phyloP scores from a whole-genome alignment of 2,888 invertebrate species.

The Matsumyia berberina region DNA sequence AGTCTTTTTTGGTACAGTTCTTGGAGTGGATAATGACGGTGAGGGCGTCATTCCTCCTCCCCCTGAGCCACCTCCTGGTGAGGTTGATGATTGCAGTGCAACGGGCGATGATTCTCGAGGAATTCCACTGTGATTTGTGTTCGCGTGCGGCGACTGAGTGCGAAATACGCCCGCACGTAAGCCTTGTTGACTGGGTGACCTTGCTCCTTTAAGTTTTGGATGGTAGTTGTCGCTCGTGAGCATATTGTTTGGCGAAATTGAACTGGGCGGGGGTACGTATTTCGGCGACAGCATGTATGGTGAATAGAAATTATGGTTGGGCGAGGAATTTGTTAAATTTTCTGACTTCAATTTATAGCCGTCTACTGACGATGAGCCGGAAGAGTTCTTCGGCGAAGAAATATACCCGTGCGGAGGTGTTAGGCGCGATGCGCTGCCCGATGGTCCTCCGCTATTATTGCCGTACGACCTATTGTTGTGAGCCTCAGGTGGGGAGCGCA shows the following conservation, averaged over 20 bases:
- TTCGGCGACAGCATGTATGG: slow-evolving; percentile 81
- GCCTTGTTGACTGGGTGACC: slow-evolving; percentile 70
- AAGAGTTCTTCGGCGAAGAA: slow-evolving; percentile 77
- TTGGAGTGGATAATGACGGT: slow-evolving; percentile 79
- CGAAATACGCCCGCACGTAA: slow-evolving; percentile 64
- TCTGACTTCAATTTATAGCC: slow-evolving; percentile 74
- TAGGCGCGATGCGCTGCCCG: slow-evolving; percentile 75
- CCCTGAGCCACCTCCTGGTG: slow-evolving; percentile 53
- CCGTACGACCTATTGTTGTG: slow-evolving; percentile 73
- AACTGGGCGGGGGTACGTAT: slow-evolving; percentile 78
- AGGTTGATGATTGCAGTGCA: slow-evolving; percentile 56
- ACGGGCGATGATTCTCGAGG: slow-evolving; percentile 66
- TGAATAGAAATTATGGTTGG: slow-evolving; percentile 80
- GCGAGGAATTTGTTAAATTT: slow-evolving; percentile 76
- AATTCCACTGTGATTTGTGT: slow-evolving; percentile 57
- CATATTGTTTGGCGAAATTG: slow-evolving; percentile 56
- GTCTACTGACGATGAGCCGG: slow-evolving; percentile 77
- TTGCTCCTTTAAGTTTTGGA: slow-evolving; percentile 65
- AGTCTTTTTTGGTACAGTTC: slow-evolving; percentile 84
- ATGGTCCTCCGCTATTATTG: slow-evolving; percentile 65
- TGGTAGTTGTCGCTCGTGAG: slow-evolving; percentile 55
- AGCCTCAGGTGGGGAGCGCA: slow-evolving; percentile 79
- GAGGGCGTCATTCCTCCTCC: slow-evolving; percentile 74
- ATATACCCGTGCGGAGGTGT: slow-evolving; percentile 74
- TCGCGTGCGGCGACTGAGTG: slow-evolving; percentile 68